Evolutionary conservation across 2,888 invertebrate species (phyloP), one percentile per base, ranked within the genome.

Genomic region (Pristionchus mayeri): DNA sequence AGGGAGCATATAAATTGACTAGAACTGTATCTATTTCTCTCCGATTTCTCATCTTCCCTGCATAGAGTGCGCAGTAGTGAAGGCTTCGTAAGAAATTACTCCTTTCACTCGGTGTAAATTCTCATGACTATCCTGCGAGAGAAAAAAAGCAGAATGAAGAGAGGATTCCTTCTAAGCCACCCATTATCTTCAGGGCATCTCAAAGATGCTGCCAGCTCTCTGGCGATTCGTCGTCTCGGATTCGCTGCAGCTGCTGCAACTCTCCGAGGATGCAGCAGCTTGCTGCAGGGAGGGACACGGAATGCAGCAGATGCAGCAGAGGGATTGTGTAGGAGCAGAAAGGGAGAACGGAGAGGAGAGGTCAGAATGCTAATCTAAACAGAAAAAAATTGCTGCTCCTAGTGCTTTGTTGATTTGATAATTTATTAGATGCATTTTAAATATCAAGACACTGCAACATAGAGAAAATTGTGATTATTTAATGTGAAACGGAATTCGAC

Each of bases 171-270:
- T n/a, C n/a, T n/a, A n/a, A 21, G 18, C 60, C 7, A 60, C 11
- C 1, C 30, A 7, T 7, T 30, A 27, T 3, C 7, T 60, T 30
- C 44, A 76, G 76, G 76, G 76, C n/a, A 16, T 76, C 27, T 76
- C 76, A 24, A 48, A 44, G 2, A 11, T 76, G 0, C 50, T 76
- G 0, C 76, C 76, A 13, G 27, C 24, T 21, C 76, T 76, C 24
- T 76, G 44, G 44, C 44, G 76, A 16, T 76, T 76, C 48, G 48
- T 76, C 30, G 76, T 76, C 27, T 44, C 48, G 24, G 76, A 76
- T 76, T 6, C 48, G 3, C 27, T 76, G 24, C n/a, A 50, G 27
- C 50, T 76, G 34, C 76, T 27, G 0, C 2, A 11, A 0, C 37
- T 76, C 50, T 27, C n/a, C 0, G 27, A 48, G 7, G 76, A 27